Conservation (phyloP, 2,888 invertebrate genomes). For the Torymus auratus region DNA sequence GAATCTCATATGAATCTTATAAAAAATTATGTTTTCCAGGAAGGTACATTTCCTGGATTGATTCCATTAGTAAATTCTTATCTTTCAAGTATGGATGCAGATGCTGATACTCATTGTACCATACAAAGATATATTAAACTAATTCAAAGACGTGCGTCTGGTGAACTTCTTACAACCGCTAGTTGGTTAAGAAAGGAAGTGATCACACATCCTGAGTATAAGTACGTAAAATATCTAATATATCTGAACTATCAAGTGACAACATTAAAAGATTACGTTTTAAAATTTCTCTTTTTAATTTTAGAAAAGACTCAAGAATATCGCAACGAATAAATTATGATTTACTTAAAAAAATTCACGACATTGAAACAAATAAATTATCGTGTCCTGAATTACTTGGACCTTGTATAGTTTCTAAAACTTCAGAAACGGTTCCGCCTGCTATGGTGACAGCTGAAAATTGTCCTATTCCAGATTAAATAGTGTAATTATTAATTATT, state of each 20-base stretch:
- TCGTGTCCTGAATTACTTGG: constrained; percentile 88
- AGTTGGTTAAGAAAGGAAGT: constrained; percentile 96
- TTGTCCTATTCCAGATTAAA: constrained; percentile 47
- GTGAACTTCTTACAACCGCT: constrained; percentile 95
- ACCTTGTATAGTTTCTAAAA: constrained; percentile 85
- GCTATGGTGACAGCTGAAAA: constrained; percentile 82
- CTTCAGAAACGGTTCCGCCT: constrained; percentile 90
- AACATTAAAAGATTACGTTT: constrained; percentile 24
- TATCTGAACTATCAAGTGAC: background rate
- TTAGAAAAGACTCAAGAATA: constrained; percentile 92
- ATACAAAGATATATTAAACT: constrained; percentile 97
- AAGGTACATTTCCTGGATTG: constrained; percentile 94
- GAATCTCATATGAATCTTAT: background rate
- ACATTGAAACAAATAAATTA: constrained; percentile 84
- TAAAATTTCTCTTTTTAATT: constrained; percentile 63
- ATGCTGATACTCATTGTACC: constrained; percentile 98
- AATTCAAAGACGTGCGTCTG: constrained; percentile 91
- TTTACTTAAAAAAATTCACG: constrained; percentile 86
- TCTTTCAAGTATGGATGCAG: constrained; percentile 96
- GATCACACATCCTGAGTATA: constrained; percentile 90
- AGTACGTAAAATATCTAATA: constrained; percentile 79
- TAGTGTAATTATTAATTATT: constrained; percentile 44
- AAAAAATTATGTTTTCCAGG: constrained; percentile 77
- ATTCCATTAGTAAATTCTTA: constrained; percentile 96
- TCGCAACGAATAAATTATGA: constrained; percentile 94